Evolutionary conservation across 2,113 vertebrate species (phyloP).

Genomic region (Passer domesticus): DNA sequence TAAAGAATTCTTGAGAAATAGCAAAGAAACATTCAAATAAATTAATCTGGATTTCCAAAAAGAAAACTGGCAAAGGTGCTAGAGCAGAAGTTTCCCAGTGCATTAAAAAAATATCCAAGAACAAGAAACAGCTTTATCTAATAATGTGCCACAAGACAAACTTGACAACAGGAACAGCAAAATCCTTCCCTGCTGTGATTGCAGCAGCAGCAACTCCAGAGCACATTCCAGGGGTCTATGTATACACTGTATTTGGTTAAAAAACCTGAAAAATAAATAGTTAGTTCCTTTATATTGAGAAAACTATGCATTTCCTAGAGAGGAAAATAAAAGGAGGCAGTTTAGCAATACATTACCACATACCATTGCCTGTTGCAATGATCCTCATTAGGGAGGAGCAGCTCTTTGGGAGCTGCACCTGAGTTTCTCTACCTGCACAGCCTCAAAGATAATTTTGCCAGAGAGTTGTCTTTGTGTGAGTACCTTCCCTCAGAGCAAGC

Average conservation of each 20-base stretch:
- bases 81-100: not conserved
- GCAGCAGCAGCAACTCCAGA: slow-evolving; percentile 5
- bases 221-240: not conserved
- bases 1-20: not conserved
- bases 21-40: not conserved
- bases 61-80: not conserved
- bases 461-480: not conserved
- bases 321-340: not conserved
- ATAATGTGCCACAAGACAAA: not conserved
- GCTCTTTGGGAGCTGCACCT: not conserved
- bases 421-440: not conserved
- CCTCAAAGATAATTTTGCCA: not conserved
- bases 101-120: not conserved
- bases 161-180: not conserved
- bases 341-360: not conserved
- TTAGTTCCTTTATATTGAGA: not conserved
- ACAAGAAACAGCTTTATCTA: not conserved
- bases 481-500: not conserved
- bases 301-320: not conserved
- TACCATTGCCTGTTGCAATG: not conserved
- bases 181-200: not conserved
- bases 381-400: not conserved
- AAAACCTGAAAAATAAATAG: not conserved
- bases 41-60: not conserved
- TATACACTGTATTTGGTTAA: not conserved